Conservation (phyloP, 1,140 invertebrate genomes). For the Zaprionus inermis region DNA sequence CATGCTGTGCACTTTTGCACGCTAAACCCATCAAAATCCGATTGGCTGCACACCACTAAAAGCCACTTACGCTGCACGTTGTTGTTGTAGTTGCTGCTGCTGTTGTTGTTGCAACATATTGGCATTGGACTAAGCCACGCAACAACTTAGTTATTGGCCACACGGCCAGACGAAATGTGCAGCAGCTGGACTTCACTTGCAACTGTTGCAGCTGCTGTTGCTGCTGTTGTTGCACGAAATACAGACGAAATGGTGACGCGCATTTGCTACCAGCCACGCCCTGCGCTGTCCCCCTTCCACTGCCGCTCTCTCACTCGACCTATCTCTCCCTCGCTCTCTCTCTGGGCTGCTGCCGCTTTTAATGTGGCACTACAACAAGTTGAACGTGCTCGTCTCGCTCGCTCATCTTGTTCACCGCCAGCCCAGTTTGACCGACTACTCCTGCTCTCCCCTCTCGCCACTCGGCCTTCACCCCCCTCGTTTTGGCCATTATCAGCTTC, state of each 20-base stretch:
- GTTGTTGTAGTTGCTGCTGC: conserved; percentile 33
- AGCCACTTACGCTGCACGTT: conserved; percentile 53
- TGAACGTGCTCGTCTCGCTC: conserved; percentile 52
- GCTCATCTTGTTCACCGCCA: conserved; percentile 42
- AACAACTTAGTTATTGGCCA: conserved; percentile 70
- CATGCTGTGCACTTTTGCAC: conserved; percentile 45
- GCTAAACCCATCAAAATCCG: conserved; percentile 66
- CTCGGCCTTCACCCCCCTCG: conserved; percentile 3
- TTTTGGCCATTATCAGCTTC: conserved; percentile 77
- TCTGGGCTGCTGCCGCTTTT: conserved; percentile 37
- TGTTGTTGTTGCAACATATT: conserved; percentile 69
- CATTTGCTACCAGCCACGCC: conserved; percentile 48
- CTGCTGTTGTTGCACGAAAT: conserved; percentile 13
- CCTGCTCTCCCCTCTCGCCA: neutral
- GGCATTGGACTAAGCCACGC: conserved; percentile 74
- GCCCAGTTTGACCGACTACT: conserved; percentile 25
- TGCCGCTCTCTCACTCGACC: neutral
- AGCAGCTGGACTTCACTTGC: conserved; percentile 4
- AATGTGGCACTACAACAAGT: conserved; percentile 68
- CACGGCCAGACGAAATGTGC: conserved; percentile 40
- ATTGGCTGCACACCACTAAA: conserved; percentile 66
- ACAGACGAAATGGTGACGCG: conserved; percentile 66
- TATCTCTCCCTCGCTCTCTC: neutral
- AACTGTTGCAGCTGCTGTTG: conserved; percentile 1
- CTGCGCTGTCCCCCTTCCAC: neutral